Evolutionary conservation across 2,113 vertebrate genomes (phyloP).

Genomic region (Boulengeromyrus knoepffleri): DNA sequence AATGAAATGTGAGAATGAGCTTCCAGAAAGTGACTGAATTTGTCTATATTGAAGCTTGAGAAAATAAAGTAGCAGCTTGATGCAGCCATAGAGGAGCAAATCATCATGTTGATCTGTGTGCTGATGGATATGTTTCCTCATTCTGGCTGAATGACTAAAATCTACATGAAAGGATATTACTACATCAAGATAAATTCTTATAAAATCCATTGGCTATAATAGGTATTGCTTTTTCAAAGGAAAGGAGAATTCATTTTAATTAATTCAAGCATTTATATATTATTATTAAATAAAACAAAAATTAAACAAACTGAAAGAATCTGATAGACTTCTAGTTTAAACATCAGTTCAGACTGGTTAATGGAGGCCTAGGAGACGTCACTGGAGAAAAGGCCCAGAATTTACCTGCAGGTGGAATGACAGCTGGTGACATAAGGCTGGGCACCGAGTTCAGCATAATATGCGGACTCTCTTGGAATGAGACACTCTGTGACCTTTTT

Average conservation of each 20-base stretch:
- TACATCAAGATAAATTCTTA: neutral
- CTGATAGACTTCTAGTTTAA: neutral
- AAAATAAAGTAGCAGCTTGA: neutral
- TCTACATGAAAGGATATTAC: neutral
- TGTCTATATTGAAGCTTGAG: neutral
- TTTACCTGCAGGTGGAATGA: slow-evolving; percentile 93
- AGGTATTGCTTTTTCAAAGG: neutral
- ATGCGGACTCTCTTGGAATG: slow-evolving; percentile 83
- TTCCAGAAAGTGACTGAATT: neutral
- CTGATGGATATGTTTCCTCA: no score
- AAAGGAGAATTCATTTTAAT: neutral
- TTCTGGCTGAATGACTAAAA: neutral
- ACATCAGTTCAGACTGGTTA: neutral
- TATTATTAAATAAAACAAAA: neutral
- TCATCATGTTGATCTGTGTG: neutral
- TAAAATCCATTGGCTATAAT: neutral
- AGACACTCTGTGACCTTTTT: slow-evolving; percentile 93
- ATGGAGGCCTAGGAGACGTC: neutral
- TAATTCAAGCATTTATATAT: neutral
- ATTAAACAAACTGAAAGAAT: neutral
- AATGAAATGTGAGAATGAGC: neutral
- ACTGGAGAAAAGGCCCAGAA: neutral
- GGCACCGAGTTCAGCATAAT: slow-evolving; percentile 88
- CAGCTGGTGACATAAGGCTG: slow-evolving; percentile 90
- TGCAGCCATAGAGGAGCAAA: neutral